Evolutionary conservation across 2,113 vertebrate species (phyloP).

Genomic region (Ahaetulla prasina): DNA sequence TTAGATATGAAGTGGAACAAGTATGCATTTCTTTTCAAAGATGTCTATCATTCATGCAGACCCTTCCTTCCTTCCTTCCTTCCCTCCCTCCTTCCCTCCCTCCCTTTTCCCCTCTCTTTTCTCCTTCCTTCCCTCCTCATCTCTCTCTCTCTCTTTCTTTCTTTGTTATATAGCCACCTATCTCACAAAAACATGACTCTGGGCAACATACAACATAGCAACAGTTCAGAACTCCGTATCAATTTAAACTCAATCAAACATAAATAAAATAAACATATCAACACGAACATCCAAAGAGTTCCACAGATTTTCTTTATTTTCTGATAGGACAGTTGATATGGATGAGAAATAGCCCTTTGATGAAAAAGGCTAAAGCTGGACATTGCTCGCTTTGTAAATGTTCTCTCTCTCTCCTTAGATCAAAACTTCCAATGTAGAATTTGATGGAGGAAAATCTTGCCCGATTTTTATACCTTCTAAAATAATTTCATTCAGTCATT

Average conservation of each 20-base stretch:
- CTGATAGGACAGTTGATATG: background rate
- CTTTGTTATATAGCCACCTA: background rate
- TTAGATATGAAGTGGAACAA: background rate
- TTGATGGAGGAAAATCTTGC: background rate
- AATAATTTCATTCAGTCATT: background rate
- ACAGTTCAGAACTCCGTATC: background rate
- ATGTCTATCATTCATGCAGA: background rate
- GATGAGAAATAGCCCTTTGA: background rate
- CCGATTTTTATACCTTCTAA: background rate
- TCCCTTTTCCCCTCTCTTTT: too few relatives aligned
- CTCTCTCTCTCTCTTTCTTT: background rate
- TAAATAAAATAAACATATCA: background rate
- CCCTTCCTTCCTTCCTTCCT: too few relatives aligned
- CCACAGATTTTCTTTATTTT: background rate
- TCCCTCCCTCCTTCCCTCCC: fast-evolving
- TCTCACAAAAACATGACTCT: background rate
- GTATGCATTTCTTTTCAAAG: background rate
- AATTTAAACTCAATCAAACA: background rate
- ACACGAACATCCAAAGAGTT: background rate
- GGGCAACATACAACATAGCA: background rate
- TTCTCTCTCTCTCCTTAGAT: background rate
- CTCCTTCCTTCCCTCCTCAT: too few relatives aligned
- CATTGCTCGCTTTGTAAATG: background rate
- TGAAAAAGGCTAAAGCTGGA: background rate
- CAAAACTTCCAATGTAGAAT: background rate